A percentile compares a stretch with the other conserved stretches of the same genome.
Evolutionary conservation across 2,888 invertebrate species (phyloP).

Genomic region (Beris morrisii): DNA sequence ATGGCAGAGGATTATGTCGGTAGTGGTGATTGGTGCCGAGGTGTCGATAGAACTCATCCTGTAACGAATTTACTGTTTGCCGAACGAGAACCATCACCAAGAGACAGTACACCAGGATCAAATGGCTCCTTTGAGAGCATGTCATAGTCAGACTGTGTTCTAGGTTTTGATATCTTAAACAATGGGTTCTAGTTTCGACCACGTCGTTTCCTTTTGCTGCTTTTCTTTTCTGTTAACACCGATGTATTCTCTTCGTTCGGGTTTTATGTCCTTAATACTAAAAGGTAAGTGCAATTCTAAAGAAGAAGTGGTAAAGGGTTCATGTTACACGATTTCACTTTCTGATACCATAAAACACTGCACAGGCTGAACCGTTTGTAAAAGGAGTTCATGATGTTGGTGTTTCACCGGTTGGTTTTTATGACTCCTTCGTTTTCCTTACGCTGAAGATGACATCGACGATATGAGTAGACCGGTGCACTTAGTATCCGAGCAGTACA

Average conservation of each 20-base stretch:
- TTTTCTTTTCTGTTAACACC: too few relatives aligned
- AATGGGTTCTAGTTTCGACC: too few relatives aligned
- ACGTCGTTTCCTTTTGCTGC: too few relatives aligned
- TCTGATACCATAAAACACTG: conserved; percentile 32
- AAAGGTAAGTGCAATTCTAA: conserved; percentile 18
- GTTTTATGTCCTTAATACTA: conserved; percentile 18
- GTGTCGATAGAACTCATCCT: conserved; percentile 14
- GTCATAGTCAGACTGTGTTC: conserved; percentile 17
- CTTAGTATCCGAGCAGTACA: too few relatives aligned
- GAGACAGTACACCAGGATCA: conserved; percentile 23
- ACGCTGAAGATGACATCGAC: too few relatives aligned
- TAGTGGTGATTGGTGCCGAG: conserved; percentile 1
- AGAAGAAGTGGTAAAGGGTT: conserved; percentile 27
- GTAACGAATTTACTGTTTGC: conserved; percentile 25
- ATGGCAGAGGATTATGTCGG: conserved; percentile 11
- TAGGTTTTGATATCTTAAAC: too few relatives aligned
- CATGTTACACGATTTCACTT: conserved; percentile 32
- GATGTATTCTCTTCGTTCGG: too few relatives aligned
- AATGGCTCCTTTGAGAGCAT: conserved; percentile 25
- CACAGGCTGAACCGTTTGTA: conserved; percentile 29
- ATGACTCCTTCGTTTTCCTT: too few relatives aligned
- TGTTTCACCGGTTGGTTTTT: conserved; percentile 13
- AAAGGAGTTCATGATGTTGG: conserved; percentile 28
- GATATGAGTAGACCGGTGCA: too few relatives aligned
- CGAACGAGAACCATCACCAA: conserved; percentile 20